Conservation (phyloP, 2,797 vertebrate genomes). For the Fistularia commersonii region DNA sequence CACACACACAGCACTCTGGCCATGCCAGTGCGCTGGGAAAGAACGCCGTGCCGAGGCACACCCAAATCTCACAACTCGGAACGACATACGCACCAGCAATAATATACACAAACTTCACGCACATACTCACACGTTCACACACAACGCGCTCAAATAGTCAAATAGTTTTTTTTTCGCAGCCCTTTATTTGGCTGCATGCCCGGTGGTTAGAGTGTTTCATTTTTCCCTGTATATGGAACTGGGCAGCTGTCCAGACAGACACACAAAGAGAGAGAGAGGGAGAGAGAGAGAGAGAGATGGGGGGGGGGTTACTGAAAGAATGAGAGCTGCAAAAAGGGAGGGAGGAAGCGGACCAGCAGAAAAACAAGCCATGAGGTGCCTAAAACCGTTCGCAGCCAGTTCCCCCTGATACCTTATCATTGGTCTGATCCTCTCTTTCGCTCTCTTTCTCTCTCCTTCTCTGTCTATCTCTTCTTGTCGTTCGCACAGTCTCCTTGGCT, state of each 20-base stretch:
- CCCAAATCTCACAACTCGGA: slow-evolving; percentile 62
- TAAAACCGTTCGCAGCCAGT: slow-evolving; percentile 65
- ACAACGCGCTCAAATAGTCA: slow-evolving; percentile 65
- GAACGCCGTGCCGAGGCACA: slow-evolving; percentile 68
- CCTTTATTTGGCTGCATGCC: slow-evolving; percentile 78
- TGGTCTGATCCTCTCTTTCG: slow-evolving; percentile 72
- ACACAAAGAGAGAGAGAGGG: slow-evolving; percentile 68
- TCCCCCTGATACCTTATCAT: slow-evolving; percentile 76
- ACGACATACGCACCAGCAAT: slow-evolving; percentile 41
- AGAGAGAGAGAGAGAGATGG: slow-evolving; percentile 16
- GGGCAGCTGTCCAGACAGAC: slow-evolving; percentile 94
- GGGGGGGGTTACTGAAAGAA: slow-evolving; percentile 41
- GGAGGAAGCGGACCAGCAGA: slow-evolving; percentile 53
- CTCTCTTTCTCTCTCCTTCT: slow-evolving; percentile 33
- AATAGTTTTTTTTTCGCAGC: slow-evolving; percentile 77
- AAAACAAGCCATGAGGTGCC: slow-evolving; percentile 66
- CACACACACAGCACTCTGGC: slow-evolving; percentile 41
- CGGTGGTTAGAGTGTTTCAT: slow-evolving; percentile 80
- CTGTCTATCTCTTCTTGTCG: too few relatives aligned
- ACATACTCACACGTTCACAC: slow-evolving; percentile 20
- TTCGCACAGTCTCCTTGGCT: slow-evolving; percentile 58
- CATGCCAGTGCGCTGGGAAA: slow-evolving; percentile 59
- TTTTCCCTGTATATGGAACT: slow-evolving; percentile 88
- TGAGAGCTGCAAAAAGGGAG: slow-evolving; percentile 42
- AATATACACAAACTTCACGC: slow-evolving; percentile 44